Conservation (phyloP, 2,888 invertebrate species). For the Philopedon plagiatum region DNA sequence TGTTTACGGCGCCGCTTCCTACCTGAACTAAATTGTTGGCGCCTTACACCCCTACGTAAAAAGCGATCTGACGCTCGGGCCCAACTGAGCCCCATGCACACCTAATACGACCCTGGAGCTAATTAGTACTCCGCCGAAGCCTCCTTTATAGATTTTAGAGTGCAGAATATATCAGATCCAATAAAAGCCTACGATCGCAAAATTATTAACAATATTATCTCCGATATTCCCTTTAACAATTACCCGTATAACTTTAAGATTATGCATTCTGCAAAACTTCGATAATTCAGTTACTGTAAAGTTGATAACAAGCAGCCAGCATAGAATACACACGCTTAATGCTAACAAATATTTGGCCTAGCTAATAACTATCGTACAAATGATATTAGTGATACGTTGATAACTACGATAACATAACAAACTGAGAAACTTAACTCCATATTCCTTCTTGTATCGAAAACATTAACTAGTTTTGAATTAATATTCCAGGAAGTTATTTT, state of each 20-base stretch:
- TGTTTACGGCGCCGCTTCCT: no score
- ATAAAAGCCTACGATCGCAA: neutral
- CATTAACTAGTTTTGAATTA: neutral
- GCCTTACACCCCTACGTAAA: no score
- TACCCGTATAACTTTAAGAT: neutral
- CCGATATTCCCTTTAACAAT: neutral
- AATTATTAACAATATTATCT: neutral
- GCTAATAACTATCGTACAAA: slow-evolving; percentile 36
- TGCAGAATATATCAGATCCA: no score
- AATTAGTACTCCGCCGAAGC: no score
- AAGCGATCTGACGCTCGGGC: no score
- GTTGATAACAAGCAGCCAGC: slow-evolving; percentile 27
- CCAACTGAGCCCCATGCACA: no score
- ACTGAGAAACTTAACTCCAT: neutral
- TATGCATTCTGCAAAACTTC: slow-evolving; percentile 25
- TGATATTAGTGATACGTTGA: slow-evolving; percentile 32
- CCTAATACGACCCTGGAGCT: no score
- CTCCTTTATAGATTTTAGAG: no score
- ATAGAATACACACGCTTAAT: slow-evolving; percentile 10
- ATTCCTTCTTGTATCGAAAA: neutral
- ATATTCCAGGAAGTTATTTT: neutral
- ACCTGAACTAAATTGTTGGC: no score
- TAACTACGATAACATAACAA: no score
- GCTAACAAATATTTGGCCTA: slow-evolving; percentile 36
- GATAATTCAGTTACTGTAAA: slow-evolving; percentile 42